Percentiles rank a stretch among this genome's conserved stretches.
phyloP scores from a whole-genome alignment of 2,888 invertebrate species.

The Lasioglossum morio region DNA sequence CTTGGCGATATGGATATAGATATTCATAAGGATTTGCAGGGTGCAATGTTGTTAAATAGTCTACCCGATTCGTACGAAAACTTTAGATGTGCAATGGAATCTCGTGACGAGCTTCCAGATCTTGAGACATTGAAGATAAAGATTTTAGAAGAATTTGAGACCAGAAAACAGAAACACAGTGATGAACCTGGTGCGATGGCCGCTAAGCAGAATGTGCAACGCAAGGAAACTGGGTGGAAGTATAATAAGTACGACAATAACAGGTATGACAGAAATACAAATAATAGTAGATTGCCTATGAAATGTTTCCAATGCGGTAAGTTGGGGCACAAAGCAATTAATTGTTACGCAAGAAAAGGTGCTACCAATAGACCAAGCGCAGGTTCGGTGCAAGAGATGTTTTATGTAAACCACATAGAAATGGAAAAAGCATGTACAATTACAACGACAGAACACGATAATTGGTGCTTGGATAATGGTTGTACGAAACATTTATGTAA shows the following conservation, averaged over 20 bases:
- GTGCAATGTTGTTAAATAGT: background rate
- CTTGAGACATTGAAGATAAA: background rate
- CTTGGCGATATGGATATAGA: constrained; percentile 74
- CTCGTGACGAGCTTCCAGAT: background rate
- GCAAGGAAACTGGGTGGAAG: background rate
- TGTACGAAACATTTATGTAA: background rate
- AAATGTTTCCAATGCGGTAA: constrained; percentile 14
- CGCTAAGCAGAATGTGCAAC: background rate
- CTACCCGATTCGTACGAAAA: background rate
- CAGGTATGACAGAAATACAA: background rate
- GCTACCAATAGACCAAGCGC: background rate
- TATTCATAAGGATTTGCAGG: constrained; percentile 4
- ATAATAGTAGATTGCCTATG: background rate
- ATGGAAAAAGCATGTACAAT: background rate
- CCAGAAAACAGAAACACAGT: background rate
- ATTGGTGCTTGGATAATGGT: constrained; percentile 2
- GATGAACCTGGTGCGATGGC: background rate
- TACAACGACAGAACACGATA: background rate
- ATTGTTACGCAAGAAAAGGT: background rate
- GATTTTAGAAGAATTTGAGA: background rate
- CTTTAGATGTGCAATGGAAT: constrained; percentile 9
- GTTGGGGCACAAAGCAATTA: background rate
- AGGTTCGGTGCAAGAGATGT: background rate
- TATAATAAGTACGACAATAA: background rate
- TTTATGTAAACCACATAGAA: background rate